A percentile compares a stretch with the other conserved stretches of the same genome.
phyloP scores from a whole-genome alignment of 1,140 invertebrate genomes.

The Drosophila pandora region DNA sequence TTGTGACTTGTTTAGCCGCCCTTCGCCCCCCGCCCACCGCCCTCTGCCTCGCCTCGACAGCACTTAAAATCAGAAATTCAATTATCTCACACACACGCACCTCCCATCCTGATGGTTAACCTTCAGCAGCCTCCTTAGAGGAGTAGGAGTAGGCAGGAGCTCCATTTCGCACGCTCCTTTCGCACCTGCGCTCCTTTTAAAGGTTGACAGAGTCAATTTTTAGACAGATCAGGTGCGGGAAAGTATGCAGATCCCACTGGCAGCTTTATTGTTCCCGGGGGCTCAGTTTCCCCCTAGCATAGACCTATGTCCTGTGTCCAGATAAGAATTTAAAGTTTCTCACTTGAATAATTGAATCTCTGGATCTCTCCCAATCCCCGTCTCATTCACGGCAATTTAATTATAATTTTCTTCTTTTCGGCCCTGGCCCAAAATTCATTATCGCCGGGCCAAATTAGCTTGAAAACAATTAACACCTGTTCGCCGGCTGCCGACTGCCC shows the following conservation, averaged over 20 bases:
- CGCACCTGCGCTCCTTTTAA: slow-evolving; percentile 66
- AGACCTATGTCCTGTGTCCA: too few species aligned
- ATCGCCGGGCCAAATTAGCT: slow-evolving; percentile 71
- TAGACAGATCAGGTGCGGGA: neutral
- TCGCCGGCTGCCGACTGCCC: slow-evolving; percentile 58
- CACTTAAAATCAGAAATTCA: slow-evolving; percentile 81
- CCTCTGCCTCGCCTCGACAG: slow-evolving; percentile 39
- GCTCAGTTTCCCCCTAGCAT: neutral
- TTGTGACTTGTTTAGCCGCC: slow-evolving; percentile 72
- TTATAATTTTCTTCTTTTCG: slow-evolving; percentile 66
- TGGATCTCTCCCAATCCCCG: slow-evolving; percentile 43
- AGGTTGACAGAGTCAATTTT: slow-evolving; percentile 38
- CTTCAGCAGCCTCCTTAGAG: neutral
- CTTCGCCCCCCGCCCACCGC: neutral
- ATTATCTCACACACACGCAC: slow-evolving; percentile 60
- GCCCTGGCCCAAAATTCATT: slow-evolving; percentile 60
- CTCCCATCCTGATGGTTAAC: neutral
- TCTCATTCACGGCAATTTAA: slow-evolving; percentile 64
- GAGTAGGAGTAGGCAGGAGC: slow-evolving; percentile 12
- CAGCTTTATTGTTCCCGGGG: slow-evolving; percentile 56
- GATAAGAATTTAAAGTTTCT: neutral
- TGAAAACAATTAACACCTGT: slow-evolving; percentile 81
- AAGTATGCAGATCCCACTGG: slow-evolving; percentile 8
- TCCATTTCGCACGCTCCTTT: slow-evolving; percentile 71
- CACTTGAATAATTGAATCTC: neutral